These are phyloP conservation scores for Cyanistes caeruleus DNA, from an alignment of 2,113 vertebrate species.

Conservation along the genomic window DNA sequence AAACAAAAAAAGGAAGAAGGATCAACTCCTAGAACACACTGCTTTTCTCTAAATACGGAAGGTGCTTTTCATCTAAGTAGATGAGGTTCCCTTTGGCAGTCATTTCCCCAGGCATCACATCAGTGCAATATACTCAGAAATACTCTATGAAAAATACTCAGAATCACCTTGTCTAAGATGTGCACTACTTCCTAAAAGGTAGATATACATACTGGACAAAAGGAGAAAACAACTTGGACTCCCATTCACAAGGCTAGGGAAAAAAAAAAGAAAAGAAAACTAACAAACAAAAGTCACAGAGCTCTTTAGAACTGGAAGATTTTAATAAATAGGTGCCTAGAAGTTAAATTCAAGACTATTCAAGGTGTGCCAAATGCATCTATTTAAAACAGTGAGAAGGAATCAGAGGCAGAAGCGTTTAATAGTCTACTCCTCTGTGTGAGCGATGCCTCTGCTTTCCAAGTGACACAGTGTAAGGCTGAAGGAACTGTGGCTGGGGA, in stretches of 20 bases:
- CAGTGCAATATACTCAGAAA: neutral
- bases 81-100: neutral
- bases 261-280: neutral
- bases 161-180: neutral
- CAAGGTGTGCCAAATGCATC: neutral
- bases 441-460: neutral
- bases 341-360: neutral
- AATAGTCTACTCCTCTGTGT: neutral
- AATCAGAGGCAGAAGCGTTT: neutral
- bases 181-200: neutral
- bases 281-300: neutral
- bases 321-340: neutral
- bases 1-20: neutral
- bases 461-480: neutral
- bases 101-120: neutral
- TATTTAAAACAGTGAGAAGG: neutral
- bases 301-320: neutral
- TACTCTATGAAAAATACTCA: too few species aligned
- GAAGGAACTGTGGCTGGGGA: rapidly evolving
- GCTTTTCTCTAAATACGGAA: neutral
- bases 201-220: neutral
- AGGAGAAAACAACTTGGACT: neutral
- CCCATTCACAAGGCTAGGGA: rapidly evolving
- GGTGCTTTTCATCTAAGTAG: neutral
- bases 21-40: neutral